These are phyloP conservation scores for Aphis craccivora DNA, from an alignment of 1,140 invertebrate species.

Conservation along the genomic window DNA sequence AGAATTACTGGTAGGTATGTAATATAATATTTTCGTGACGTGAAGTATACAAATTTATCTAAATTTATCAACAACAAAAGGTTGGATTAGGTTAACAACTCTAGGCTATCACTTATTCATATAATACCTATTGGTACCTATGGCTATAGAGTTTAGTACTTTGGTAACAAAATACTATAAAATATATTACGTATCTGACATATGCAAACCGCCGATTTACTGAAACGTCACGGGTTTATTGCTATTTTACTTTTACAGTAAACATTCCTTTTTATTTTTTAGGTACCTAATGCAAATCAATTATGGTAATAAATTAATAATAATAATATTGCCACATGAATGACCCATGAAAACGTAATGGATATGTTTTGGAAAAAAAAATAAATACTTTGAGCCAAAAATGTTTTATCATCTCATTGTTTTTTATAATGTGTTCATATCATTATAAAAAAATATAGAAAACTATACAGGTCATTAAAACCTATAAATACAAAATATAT, in stretches of 20 bases:
- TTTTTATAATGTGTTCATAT: background rate
- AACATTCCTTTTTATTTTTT: background rate
- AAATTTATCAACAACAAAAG: background rate
- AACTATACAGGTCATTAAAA: background rate
- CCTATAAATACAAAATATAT: background rate
- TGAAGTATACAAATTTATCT: background rate
- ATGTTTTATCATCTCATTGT: background rate
- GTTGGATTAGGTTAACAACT: background rate
- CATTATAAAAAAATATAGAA: background rate
- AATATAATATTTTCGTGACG: background rate
- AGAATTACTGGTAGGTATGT: background rate
- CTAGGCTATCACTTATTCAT: background rate
- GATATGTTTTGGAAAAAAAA: background rate
- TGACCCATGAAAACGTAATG: background rate
- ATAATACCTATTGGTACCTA: background rate
- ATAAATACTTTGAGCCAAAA: background rate
- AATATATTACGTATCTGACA: background rate
- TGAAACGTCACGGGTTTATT: background rate
- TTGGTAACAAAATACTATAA: background rate
- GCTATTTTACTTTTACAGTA: background rate
- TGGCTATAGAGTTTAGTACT: background rate
- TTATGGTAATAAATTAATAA: background rate
- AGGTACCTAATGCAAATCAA: background rate
- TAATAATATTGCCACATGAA: background rate
- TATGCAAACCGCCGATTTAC: background rate